Base-by-base conservation (phyloP, 2,888 invertebrate species). In the Tinea pellionella region DNA sequence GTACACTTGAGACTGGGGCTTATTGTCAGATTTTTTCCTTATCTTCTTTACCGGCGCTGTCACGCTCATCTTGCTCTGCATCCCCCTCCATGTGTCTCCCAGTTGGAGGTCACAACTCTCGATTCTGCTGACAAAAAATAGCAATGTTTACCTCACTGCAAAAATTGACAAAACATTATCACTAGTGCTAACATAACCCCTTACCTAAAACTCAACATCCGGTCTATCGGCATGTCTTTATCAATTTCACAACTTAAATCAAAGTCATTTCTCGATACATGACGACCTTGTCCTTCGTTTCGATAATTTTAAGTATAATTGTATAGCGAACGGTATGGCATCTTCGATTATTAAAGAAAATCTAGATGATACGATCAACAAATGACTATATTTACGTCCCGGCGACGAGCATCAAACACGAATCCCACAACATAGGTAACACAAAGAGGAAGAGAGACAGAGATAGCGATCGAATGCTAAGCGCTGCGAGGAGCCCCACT, bases 11-110 rank as follows among this genome's bases (percentile, higher is more conserved):
- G 91, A 90, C 87, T 90, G 90, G 67, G 90, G 90, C 88, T 90
- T 92, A 78, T 89, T 88, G 81, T 92, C 92, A 72, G 84, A 89
- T 88, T 92, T 92, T 87, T 91, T 90, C 75, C 92, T 89, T 80
- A 91, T 91, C 88, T 92, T 92, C 82, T 90, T 90, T 82, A 85
- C 89, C 77, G 89, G 83, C 81, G 89, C 86, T 80, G 90, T 91
- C 89, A 91, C 91, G 90, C 92, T 94, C 93, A 94, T 94, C 92
- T 93, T 93, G 92, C 91, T 91, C 92, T 93, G 92, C 90, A 91
- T 90, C 88, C 93, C 93, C 91, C 93, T 93, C 89, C 92, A 88
- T 88, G 88, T 86, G 88, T 88, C 88, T 84, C 88, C 88, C 82
- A 85, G 85, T 80, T 88, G 93, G 89, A 94, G 91, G 89, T 95